Base-by-base conservation (phyloP, 2,113 vertebrate species). In the Nannobrachium achirus region DNA sequence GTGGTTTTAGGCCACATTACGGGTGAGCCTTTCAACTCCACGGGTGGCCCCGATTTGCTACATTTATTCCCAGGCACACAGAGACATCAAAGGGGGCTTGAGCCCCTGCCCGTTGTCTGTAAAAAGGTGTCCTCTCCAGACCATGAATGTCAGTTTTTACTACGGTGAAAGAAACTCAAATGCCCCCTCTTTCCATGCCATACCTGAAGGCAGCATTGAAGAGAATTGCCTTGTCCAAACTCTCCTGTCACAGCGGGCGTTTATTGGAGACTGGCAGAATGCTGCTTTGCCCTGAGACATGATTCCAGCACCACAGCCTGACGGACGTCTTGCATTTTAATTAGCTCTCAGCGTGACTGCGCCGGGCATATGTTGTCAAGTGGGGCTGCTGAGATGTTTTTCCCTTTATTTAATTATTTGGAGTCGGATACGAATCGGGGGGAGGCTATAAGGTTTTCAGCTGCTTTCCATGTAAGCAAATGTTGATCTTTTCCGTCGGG, bases 201-300 rank as follows among this genome's bases (percentile, higher is more conserved):
- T n/a, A n/a, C n/a, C n/a, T n/a, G n/a, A n/a, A n/a, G n/a, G n/a
- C n/a, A n/a, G n/a, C n/a, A n/a, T n/a, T n/a, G n/a, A n/a, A n/a
- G n/a, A n/a, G n/a, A n/a, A n/a, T n/a, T n/a, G n/a, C n/a, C n/a
- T n/a, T n/a, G n/a, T n/a, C n/a, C n/a, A n/a, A n/a, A n/a, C n/a
- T n/a, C n/a, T n/a, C n/a, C 73, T 74, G 72, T 83, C 83, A 80
- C 87, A 88, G 83, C 85, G 73, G 88, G 87, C 73, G 69, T 83
- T 33, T 82, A 72, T 73, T 70, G 84, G 79, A 82, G 80, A 83
- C 81, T 86, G 85, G 76, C 79, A 44, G 68, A 83, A 65, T 33
- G 68, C 85, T 46, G 74, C 88, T 77, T 33, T 92, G 90, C 84
- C 84, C 78, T 62, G n/a, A 88, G 88, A 90, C 91, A 83, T 76